A percentile compares a stretch with the other conserved stretches of the same genome.
These are phyloP conservation scores for Diplodus sargus DNA, from an alignment of 2,797 vertebrate genomes.

Conservation along the genomic window DNA sequence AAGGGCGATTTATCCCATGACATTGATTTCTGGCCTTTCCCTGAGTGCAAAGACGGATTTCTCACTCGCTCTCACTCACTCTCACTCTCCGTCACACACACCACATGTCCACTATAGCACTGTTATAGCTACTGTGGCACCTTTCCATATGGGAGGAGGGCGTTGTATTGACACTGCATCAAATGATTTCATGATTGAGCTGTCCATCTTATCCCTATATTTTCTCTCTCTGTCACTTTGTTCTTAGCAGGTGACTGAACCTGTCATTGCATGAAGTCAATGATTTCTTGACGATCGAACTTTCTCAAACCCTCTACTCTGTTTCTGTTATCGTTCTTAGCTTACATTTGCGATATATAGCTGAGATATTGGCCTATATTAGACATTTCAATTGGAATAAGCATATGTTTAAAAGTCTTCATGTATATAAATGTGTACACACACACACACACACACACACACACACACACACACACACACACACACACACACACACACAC, in stretches of 20 bases:
- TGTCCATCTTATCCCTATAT: neutral
- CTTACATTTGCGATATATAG: neutral
- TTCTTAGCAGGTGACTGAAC: conserved; percentile 1
- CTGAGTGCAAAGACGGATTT: conserved; percentile 1
- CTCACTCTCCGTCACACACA: neutral
- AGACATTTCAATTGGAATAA: neutral
- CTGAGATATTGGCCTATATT: neutral
- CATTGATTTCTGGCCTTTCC: neutral
- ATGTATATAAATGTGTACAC: neutral
- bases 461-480: too few relatives aligned
- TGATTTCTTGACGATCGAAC: conserved; percentile 8
- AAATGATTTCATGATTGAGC: conserved; percentile 20
- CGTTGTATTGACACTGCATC: conserved; percentile 13
- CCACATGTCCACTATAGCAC: neutral
- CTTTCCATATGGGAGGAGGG: conserved; percentile 18
- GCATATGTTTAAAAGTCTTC: neutral
- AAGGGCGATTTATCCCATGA: conserved; percentile 7
- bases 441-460: too few relatives aligned
- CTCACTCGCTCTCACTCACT: neutral
- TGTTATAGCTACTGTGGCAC: conserved; percentile 24
- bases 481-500: too few relatives aligned
- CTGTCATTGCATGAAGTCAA: conserved; percentile 8
- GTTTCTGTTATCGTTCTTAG: conserved; percentile 12
- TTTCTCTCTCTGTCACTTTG: conserved; percentile 27
- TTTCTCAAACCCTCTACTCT: neutral